These are phyloP conservation scores for Lutjanus erythropterus DNA, from an alignment of 2,113 vertebrate species.

Conservation along the genomic window DNA sequence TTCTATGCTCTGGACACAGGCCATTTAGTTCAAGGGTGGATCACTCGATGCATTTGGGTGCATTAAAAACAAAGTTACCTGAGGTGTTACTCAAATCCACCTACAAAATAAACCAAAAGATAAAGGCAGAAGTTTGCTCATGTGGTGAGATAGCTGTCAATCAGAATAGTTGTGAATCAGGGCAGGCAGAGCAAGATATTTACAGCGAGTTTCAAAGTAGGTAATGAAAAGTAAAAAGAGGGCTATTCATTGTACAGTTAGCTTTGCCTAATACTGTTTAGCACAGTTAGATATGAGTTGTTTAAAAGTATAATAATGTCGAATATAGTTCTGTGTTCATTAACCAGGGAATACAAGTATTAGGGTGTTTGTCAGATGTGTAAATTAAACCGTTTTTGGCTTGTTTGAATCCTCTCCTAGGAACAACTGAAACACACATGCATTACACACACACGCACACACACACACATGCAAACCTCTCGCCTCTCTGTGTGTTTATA, in stretches of 20 bases:
- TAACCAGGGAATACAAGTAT: conserved; percentile 13
- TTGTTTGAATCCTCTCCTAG: conserved; percentile 28
- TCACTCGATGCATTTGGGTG: neutral
- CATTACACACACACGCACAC: neutral
- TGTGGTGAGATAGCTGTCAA: neutral
- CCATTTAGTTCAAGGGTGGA: neutral
- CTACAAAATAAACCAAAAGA: neutral
- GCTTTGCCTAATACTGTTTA: neutral
- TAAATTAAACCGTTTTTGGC: conserved; percentile 34
- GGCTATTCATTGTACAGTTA: neutral
- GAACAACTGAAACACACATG: conserved; percentile 10
- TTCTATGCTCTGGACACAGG: conserved; percentile 1
- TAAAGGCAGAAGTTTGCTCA: neutral
- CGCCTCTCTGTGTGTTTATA: conserved; percentile 62
- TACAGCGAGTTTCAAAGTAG: neutral
- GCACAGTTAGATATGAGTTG: neutral
- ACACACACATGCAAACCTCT: conserved; percentile 47
- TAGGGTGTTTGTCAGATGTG: conserved; percentile 50
- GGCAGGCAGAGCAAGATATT: conserved; percentile 2
- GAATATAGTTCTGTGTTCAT: conserved; percentile 11
- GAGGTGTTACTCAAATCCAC: neutral
- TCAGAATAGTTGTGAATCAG: neutral
- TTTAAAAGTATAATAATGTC: conserved; percentile 31
- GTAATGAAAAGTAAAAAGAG: neutral
- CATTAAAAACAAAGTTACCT: neutral